phyloP scores from a whole-genome alignment of 2,888 invertebrate species.

The Drosophila subquinaria region DNA sequence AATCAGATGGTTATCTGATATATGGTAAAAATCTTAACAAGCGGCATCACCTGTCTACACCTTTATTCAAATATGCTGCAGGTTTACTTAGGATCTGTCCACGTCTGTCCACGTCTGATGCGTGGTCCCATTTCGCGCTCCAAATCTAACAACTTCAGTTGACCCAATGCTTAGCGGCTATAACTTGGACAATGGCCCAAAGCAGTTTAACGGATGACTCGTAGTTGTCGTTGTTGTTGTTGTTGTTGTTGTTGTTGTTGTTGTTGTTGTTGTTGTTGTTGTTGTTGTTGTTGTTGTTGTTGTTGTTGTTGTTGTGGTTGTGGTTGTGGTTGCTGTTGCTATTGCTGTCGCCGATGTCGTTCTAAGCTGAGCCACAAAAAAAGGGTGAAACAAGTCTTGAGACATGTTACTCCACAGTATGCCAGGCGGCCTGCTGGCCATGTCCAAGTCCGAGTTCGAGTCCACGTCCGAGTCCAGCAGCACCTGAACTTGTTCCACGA shows the following conservation, averaged over 20 bases:
- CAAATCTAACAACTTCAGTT: slow-evolving; percentile 63
- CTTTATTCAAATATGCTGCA: slow-evolving; percentile 63
- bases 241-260: slow-evolving; percentile 22
- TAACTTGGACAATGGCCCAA: slow-evolving; percentile 76
- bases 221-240: slow-evolving; percentile 39
- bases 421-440: slow-evolving; percentile 45
- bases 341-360: slow-evolving; percentile 32
- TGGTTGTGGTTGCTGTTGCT: too few species aligned
- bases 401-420: slow-evolving; percentile 74
- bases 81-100: slow-evolving; percentile 49
- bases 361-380: slow-evolving; percentile 50
- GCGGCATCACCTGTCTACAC: slow-evolving; percentile 58
- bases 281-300: slow-evolving; percentile 32
- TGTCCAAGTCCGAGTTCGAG: slow-evolving; percentile 37
- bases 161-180: slow-evolving; percentile 73
- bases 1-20: slow-evolving; percentile 23
- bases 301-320: slow-evolving; percentile 23
- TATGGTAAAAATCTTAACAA: slow-evolving; percentile 26
- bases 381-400: slow-evolving; percentile 76
- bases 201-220: slow-evolving; percentile 71
- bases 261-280: slow-evolving; percentile 28
- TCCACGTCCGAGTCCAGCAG: slow-evolving; percentile 40
- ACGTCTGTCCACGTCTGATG: slow-evolving; percentile 41
- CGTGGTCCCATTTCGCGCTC: slow-evolving; percentile 73
- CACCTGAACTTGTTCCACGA: slow-evolving; percentile 76